These are phyloP conservation scores for Antigone vipio DNA, from an alignment of 2,113 vertebrate genomes.

Conservation along the genomic window DNA sequence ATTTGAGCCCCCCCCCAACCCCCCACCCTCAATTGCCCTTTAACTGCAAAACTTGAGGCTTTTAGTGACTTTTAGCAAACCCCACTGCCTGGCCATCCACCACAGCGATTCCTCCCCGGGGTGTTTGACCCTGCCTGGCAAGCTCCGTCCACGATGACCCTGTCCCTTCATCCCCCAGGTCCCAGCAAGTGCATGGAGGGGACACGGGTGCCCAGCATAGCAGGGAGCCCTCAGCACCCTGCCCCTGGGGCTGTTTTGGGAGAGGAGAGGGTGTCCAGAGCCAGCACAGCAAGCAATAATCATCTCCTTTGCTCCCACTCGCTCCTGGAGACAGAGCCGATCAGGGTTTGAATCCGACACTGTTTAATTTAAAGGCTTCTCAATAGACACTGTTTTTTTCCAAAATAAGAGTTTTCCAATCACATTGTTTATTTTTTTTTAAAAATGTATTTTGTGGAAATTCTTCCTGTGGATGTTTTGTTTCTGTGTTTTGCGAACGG, in stretches of 20 bases:
- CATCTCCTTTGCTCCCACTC: not conserved
- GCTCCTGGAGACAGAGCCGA: not conserved
- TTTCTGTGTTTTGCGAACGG: slow-evolving; percentile 13
- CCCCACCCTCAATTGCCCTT: not conserved
- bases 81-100: not conserved
- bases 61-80: not conserved
- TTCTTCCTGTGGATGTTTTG: slow-evolving; percentile 53
- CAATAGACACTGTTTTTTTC: not conserved
- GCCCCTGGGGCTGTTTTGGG: not conserved
- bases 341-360: slow-evolving; percentile 47
- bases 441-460: slow-evolving; percentile 20
- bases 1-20: not conserved
- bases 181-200: not conserved
- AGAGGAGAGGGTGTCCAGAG: not conserved
- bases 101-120: not conserved
- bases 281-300: slow-evolving; percentile 43
- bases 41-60: not conserved
- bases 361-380: slow-evolving; percentile 60
- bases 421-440: not conserved
- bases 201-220: fast-evolving
- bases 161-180: not conserved
- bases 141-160: not conserved
- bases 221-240: not conserved
- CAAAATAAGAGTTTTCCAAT: slow-evolving; percentile 49
- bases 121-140: not conserved